Conservation (phyloP, 1,140 invertebrate species). For the Leguminivora glycinivorella region DNA sequence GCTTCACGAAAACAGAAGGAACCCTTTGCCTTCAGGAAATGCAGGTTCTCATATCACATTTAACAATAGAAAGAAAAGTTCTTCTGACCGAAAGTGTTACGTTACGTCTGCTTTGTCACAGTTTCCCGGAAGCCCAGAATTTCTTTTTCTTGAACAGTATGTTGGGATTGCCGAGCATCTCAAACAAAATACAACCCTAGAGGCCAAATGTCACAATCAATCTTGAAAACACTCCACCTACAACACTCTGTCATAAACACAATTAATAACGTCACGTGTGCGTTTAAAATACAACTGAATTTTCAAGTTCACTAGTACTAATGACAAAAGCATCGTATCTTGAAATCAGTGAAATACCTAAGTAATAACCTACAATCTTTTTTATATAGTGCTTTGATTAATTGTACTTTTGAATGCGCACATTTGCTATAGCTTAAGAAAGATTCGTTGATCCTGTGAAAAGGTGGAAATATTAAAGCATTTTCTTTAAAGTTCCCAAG, state of each 20-base stretch:
- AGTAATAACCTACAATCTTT: no score
- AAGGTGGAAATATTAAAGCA: no score
- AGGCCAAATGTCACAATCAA: slow-evolving; percentile 26
- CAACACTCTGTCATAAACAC: slow-evolving; percentile 23
- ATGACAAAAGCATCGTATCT: neutral
- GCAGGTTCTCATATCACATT: no score
- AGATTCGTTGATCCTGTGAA: no score
- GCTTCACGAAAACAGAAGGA: no score
- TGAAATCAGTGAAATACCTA: neutral
- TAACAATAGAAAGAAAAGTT: neutral
- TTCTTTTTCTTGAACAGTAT: neutral
- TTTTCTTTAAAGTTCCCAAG: no score
- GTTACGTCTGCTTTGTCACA: neutral
- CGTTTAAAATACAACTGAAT: slow-evolving; percentile 12
- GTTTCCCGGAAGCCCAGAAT: neutral
- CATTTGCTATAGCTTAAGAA: no score
- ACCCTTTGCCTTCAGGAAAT: no score
- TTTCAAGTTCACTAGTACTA: slow-evolving; percentile 2
- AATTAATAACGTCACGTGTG: slow-evolving; percentile 23
- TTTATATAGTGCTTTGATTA: no score
- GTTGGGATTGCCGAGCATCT: neutral
- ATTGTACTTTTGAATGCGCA: no score
- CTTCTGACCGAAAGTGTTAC: neutral
- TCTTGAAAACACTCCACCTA: slow-evolving; percentile 16
- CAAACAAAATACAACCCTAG: neutral